phyloP scores from a whole-genome alignment of 2,113 vertebrate genomes.

The Ictalurus punctatus region DNA sequence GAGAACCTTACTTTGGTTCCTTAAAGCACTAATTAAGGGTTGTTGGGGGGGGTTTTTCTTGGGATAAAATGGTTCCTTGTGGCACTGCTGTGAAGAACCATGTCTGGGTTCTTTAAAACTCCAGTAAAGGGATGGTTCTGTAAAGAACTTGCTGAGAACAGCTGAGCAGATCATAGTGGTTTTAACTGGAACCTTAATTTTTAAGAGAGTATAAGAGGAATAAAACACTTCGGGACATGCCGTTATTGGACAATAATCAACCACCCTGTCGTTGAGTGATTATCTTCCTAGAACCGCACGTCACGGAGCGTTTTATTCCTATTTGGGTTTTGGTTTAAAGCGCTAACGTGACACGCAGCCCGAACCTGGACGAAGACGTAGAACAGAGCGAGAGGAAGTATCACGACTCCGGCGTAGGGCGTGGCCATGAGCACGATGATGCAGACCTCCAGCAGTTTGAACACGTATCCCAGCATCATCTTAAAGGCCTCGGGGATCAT shows the following conservation, averaged over 20 bases:
- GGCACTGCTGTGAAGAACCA: too few relatives aligned
- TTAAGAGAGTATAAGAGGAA: neutral
- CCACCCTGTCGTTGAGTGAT: neutral
- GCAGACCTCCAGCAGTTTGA: slow-evolving; percentile 77
- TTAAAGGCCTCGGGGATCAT: slow-evolving; percentile 80
- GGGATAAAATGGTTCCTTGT: too few relatives aligned
- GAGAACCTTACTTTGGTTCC: too few relatives aligned
- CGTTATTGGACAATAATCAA: neutral
- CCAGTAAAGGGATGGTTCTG: too few relatives aligned
- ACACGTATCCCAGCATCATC: slow-evolving; percentile 74
- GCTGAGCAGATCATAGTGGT: too few relatives aligned
- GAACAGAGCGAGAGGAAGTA: slow-evolving; percentile 73
- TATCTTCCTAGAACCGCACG: neutral
- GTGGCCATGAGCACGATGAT: slow-evolving; percentile 75
- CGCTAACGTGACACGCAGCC: neutral
- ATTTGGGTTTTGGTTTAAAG: neutral
- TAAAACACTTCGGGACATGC: neutral
- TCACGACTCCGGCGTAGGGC: slow-evolving; percentile 64
- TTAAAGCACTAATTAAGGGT: too few relatives aligned
- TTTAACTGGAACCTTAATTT: too few relatives aligned
- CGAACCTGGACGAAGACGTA: slow-evolving; percentile 79
- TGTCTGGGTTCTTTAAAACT: too few relatives aligned
- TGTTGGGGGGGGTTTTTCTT: too few relatives aligned
- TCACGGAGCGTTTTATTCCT: neutral
- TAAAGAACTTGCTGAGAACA: too few relatives aligned